Evolutionary conservation across 37 sponge, comb jelly and placozoan species (phyloP).

Genomic region (Bolinopsis microptera): DNA sequence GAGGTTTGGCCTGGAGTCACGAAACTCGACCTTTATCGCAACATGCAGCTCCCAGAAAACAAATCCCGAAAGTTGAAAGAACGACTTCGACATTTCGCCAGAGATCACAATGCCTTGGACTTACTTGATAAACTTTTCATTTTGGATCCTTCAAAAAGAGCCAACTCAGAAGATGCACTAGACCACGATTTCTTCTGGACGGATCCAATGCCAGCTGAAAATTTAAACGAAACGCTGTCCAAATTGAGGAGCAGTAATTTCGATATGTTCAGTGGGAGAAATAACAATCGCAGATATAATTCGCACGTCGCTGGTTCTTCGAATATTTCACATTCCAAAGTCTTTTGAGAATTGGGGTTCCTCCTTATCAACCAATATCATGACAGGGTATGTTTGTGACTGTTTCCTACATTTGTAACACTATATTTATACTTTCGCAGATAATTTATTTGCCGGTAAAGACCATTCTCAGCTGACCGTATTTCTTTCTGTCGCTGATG

Average conservation of each 20-base stretch:
- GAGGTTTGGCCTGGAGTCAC: conserved; percentile 91
- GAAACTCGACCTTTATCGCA: conserved; percentile 77
- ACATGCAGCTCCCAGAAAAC: conserved; percentile 83
- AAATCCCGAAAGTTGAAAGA: conserved; percentile 86
- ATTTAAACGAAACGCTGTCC: background rate
- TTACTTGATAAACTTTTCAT: conserved; percentile 86
- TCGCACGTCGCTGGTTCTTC: background rate
- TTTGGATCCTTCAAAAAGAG: conserved; percentile 85
- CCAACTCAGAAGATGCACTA: conserved; percentile 85
- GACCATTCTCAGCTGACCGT: too few species aligned
- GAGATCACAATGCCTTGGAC: conserved; percentile 84
- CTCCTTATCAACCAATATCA: too few species aligned
- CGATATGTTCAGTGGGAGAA: conserved; percentile 44
- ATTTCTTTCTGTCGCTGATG: too few species aligned
- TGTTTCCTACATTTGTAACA: too few species aligned
- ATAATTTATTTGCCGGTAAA: too few species aligned
- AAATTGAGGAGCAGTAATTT: conserved; percentile 43
- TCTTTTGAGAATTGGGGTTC: too few species aligned
- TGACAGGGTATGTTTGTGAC: too few species aligned
- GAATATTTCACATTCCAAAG: conserved; percentile 63
- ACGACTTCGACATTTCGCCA: conserved; percentile 81
- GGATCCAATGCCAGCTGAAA: conserved; percentile 81
- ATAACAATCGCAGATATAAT: background rate
- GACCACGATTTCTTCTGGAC: conserved; percentile 97
- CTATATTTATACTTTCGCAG: too few species aligned